Evolutionary conservation across 2,888 invertebrate species (phyloP), one percentile per base, ranked within the genome.

Genomic region (Ametastegia equiseti): DNA sequence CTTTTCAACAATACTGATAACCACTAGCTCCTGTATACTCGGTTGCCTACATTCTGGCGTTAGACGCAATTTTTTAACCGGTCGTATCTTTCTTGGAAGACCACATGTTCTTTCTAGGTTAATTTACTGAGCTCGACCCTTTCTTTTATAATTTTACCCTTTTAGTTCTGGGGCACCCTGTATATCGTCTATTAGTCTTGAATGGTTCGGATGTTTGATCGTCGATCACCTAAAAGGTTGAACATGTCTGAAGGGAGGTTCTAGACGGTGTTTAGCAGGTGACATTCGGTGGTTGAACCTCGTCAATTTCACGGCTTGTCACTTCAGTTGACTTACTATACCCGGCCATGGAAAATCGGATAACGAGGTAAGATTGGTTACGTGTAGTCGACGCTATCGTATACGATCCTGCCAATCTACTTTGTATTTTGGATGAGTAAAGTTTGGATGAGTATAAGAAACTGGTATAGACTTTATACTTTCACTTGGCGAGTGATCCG

Each of bases 251-350:
- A n/a, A n/a, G n/a, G 42, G 9, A 42, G 42, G 5, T 42, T 42
- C 5, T 42, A 42, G 42, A 5, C 42, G 9, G 60, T 60, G 60
- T 60, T 30, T 4, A 71, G 45, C 42, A 33, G 71, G 27, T 27
- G 47, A 67, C 30, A 71, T 39, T 23, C 45, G 47, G 27, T 27
- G 47, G 27, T 47, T 71, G 19, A n/a, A 71, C 71, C 30, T 71
- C n/a, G 71, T 71, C 71, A 71, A 71, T 71, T 71, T 71, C 71
- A 71, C 71, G 47, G 27, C 45, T 71, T 71, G 71, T 27, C 71
- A 47, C 71, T 47, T 27, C 30, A 30, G 15, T 47, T n/a, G 71
- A 71, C 42, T 63, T 42, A 27, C 30, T 39, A 71, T 27, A 71
- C 71, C 19, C 39, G 39, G 67, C n/a, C 30, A 47, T 45, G 71